phyloP scores from a whole-genome alignment of 2,888 invertebrate genomes.

The Frankliniella fusca region DNA sequence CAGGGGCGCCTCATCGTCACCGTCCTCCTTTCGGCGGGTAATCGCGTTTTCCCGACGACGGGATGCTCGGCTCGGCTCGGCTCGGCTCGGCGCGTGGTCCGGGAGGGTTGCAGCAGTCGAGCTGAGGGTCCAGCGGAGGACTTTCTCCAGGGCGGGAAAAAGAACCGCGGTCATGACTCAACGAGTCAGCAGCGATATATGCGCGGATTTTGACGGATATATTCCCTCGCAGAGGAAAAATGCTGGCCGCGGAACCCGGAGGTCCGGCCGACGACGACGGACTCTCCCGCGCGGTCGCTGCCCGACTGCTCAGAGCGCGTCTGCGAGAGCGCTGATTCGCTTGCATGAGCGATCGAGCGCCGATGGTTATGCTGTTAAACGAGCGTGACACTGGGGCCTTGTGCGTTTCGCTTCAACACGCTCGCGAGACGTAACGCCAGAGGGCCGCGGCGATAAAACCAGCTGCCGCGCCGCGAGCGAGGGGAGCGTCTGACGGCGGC shows the following conservation, averaged over 20 bases:
- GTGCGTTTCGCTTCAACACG: conserved; percentile 5
- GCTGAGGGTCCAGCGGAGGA: background rate
- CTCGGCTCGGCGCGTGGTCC: too few relatives aligned
- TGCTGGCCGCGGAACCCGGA: too few relatives aligned
- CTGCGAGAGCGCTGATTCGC: background rate
- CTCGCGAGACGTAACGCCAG: background rate
- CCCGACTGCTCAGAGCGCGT: background rate
- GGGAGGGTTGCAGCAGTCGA: too few relatives aligned
- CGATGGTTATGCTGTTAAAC: background rate
- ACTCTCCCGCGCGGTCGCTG: too few relatives aligned
- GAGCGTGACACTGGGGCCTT: conserved; percentile 11
- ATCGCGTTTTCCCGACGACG: background rate
- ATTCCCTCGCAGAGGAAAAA: too few relatives aligned
- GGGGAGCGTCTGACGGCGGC: too few relatives aligned
- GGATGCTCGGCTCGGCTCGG: too few relatives aligned
- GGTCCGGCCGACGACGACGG: too few relatives aligned
- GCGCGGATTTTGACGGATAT: too few relatives aligned
- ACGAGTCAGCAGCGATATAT: too few relatives aligned
- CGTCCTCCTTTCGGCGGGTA: background rate
- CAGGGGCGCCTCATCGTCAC: too few relatives aligned
- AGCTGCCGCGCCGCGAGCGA: background rate
- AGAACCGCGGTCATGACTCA: background rate
- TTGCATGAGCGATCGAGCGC: background rate
- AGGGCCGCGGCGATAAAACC: background rate
- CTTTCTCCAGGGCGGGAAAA: background rate